phyloP scores from a whole-genome alignment of 2,797 vertebrate genomes.

The Cyprinodon diabolis region DNA sequence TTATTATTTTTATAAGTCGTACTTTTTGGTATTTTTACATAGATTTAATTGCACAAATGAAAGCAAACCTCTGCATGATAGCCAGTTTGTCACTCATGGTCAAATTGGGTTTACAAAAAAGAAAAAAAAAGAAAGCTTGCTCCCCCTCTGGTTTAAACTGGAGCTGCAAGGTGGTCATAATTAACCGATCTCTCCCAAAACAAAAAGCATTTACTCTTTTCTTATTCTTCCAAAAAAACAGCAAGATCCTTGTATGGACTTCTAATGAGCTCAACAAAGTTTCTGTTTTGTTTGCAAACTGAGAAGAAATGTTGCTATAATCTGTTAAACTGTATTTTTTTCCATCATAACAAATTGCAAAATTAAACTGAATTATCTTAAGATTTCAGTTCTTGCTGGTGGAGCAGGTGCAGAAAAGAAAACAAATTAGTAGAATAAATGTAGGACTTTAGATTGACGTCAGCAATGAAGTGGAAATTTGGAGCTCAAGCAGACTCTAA shows the following conservation, averaged over 20 bases:
- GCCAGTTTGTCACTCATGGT: background rate
- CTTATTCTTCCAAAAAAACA: background rate
- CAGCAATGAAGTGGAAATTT: conserved; percentile 17
- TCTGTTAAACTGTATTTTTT: background rate
- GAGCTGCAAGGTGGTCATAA: background rate
- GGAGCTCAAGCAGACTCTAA: conserved; percentile 32
- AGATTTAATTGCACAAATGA: background rate
- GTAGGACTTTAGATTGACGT: conserved; percentile 1
- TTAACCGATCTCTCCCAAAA: background rate
- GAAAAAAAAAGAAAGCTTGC: too few species aligned
- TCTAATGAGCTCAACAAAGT: background rate
- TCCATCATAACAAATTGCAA: background rate
- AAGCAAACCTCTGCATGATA: background rate
- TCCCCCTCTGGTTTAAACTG: background rate
- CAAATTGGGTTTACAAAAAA: background rate
- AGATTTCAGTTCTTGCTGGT: background rate
- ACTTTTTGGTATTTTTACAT: too few species aligned
- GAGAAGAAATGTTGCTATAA: background rate
- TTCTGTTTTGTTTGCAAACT: background rate
- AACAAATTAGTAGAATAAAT: background rate
- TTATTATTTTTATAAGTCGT: too few species aligned
- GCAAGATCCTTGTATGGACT: background rate
- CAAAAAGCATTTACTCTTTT: background rate
- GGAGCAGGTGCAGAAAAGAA: conserved; percentile 20
- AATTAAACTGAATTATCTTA: conserved; percentile 4